Base-by-base conservation (phyloP, 1,140 invertebrate genomes). In the Tetragonula clypearis region DNA sequence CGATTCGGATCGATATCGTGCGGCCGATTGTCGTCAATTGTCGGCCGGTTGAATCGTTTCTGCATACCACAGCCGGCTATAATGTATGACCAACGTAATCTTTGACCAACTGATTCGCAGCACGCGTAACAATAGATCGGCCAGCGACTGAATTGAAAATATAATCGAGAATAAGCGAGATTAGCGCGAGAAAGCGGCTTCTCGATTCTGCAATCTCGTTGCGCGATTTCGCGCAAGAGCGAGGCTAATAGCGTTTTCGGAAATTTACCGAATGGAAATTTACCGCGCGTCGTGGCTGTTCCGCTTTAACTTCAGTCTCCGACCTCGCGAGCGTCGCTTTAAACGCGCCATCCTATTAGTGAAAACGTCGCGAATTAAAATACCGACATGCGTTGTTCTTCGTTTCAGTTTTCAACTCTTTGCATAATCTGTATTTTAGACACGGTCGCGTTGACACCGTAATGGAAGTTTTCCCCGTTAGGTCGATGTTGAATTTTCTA, bases 351-450 rank as follows among this genome's bases (percentile, higher is more conserved):
- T n/a, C 8, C 21, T 65, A 65, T 41, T 56, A 56, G 30, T n/a
- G 55, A 79, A 79, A 71, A 71, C 26, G 53, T 65, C 77, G 76
- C n/a, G 77, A 68, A 68, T 79, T 79, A 68, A 79, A 79, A 79
- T n/a, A 35, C 41, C 30, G 26, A 26, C 21, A 0, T 14, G 21
- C 21, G 49, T 15, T 26, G 74, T 26, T 30, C 11, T n/a, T 30
- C 26, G 60, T 30, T 41, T 23, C 15, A 23, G 11, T 69, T 12
- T 30, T 41, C 2, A 69, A 41, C 19, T 5, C 9, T 21, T 21
- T 69, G 17, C 15, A 41, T 21, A 21, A 69, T 35, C 21, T 21
- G 30, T 11, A 69, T 69, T 41, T 69, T 41, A 21, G 19, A 41
- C 35, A 23, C 19, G 19, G 30, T 41, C 21, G 3, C 21, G 17